A percentile compares a stretch with the other conserved stretches of the same genome.
Conservation (phyloP, 2,888 invertebrate genomes). For the Tiliacea citrago region DNA sequence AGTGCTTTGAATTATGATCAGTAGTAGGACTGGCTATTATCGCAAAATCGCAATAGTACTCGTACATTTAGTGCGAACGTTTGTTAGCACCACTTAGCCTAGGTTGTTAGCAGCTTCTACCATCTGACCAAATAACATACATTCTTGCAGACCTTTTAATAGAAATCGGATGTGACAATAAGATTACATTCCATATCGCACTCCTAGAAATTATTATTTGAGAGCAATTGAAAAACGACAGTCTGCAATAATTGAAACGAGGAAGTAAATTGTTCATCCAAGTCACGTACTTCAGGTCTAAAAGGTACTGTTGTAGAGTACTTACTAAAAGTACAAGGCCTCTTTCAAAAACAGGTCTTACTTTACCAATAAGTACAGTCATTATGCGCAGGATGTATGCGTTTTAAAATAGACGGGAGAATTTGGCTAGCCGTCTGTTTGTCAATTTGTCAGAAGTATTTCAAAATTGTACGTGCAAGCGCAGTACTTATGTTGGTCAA, state of each 20-base stretch:
- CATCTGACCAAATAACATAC: conserved; percentile 28
- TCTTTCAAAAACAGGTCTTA: conserved; percentile 21
- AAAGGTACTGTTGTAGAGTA: conserved; percentile 6
- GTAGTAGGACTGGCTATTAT: conserved; percentile 8
- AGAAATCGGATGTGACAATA: conserved; percentile 13
- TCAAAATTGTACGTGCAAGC: conserved; percentile 25
- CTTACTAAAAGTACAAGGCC: conserved; percentile 16
- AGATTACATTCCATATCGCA: not conserved
- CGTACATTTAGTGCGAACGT: not conserved
- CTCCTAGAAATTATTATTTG: not conserved
- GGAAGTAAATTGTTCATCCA: conserved; percentile 37
- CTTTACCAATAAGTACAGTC: conserved; percentile 16
- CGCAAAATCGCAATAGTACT: conserved; percentile 6
- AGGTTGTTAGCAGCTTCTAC: conserved; percentile 4
- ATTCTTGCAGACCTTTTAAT: conserved; percentile 3
- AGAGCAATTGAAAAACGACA: not conserved
- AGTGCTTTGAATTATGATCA: conserved; percentile 1
- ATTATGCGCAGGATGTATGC: conserved; percentile 23
- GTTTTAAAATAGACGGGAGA: conserved; percentile 27
- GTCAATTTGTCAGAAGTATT: conserved; percentile 29
- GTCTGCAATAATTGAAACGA: conserved; percentile 19
- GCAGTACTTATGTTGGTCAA: conserved; percentile 15
- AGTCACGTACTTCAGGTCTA: conserved; percentile 39
- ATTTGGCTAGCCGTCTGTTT: conserved; percentile 22
- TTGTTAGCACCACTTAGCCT: conserved; percentile 25